Base-by-base conservation (phyloP, 2,113 vertebrate species). In the Callipepla squamata region DNA sequence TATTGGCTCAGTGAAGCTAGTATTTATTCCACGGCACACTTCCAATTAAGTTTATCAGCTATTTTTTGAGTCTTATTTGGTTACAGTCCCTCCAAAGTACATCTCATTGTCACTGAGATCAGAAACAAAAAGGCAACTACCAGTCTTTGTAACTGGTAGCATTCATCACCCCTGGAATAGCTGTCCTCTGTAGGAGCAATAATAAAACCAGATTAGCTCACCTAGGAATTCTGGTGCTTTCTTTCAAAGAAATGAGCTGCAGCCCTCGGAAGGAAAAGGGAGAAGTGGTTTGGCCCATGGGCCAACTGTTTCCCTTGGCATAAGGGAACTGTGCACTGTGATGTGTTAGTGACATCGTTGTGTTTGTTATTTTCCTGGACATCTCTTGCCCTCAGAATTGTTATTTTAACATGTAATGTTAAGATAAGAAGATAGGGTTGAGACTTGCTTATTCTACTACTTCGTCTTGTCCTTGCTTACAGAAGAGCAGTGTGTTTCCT, bases 101-200 rank as follows among this genome's bases (percentile, higher is more conserved):
- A 88, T 94, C 80, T 92, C 81, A 63, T 77, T 77, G 67, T 74
- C 81, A 93, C 92, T 91, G 91, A 65, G 62, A 86, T 88, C 58
- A 76, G 58, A 86, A 89, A 77, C 50, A 85, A 87, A 78, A 38
- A 30, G 51, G 12, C 21, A 80, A 26, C 7, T 7, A 55, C 47
- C 32, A 83, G 67, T 65, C 83, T 15, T 55, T 23, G 47, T 85
- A 82, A 55, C 44, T 48, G 47, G 63, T 48, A 80, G 76, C 55
- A 67, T 94, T 91, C 76, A 36, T 91, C 57, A 85, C 32, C 14
- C 25, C 6, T 1, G 69, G 25, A 89, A 67, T 38, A 80, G 78
- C 67, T 77, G 62, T 22, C 25, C 40, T 87, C 62, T 82, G 28
- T 2, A 74, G 87, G 34, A 83, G 55, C 85, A 67, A 21, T 66